Evolutionary conservation across 2,113 vertebrate species (phyloP).

Genomic region (Mohoua ochrocephala): DNA sequence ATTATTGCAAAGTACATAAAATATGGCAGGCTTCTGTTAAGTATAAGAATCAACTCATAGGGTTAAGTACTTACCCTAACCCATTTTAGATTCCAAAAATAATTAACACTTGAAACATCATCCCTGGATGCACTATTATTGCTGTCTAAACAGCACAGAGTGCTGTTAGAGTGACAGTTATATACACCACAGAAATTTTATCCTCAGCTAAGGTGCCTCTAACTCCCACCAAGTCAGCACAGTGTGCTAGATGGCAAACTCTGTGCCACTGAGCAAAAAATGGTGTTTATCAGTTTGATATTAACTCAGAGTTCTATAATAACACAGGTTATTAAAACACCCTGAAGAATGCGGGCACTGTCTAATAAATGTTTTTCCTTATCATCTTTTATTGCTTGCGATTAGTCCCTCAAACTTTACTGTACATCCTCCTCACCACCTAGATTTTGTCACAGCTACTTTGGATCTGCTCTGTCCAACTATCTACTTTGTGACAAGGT

Average conservation of each 20-base stretch:
- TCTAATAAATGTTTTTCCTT: not conserved
- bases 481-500: constrained; percentile 16
- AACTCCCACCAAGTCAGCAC: not conserved
- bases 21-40: not conserved
- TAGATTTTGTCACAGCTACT: not conserved
- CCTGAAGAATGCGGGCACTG: not conserved
- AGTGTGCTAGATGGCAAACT: not conserved
- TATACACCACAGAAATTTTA: not conserved
- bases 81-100: not conserved
- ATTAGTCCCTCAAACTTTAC: not conserved
- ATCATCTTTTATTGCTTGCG: not conserved
- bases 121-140: not conserved
- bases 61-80: not conserved
- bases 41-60: not conserved
- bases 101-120: not conserved
- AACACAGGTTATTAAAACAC: not conserved
- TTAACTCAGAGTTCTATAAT: not conserved
- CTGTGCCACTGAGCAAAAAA: not conserved
- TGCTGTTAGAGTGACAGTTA: not conserved
- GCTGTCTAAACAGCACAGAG: not conserved
- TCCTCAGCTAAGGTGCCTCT: not conserved
- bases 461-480: not conserved
- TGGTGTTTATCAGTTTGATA: not conserved
- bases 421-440: not conserved
- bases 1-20: not conserved